phyloP scores from a whole-genome alignment of 1,140 invertebrate species.

The Drosophila bocqueti region DNA sequence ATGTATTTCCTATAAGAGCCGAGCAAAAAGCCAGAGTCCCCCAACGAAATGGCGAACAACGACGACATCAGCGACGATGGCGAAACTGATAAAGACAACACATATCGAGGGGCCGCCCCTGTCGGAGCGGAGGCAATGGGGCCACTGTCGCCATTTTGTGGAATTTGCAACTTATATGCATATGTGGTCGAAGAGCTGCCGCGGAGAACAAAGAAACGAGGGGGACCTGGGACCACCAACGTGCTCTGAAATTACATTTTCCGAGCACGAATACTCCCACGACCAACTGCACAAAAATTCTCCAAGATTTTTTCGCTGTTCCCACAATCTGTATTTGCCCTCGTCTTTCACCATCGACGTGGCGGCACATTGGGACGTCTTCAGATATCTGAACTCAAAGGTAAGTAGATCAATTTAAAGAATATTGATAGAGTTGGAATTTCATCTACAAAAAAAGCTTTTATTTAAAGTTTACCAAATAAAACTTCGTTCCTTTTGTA shows the following conservation, averaged over 20 bases:
- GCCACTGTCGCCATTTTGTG: slow-evolving; percentile 78
- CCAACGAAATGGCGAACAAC: slow-evolving; percentile 18
- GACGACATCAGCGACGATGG: slow-evolving; percentile 46
- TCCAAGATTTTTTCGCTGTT: slow-evolving; percentile 61
- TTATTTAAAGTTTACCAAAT: not conserved
- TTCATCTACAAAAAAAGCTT: too few relatives aligned
- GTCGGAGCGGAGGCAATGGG: slow-evolving; percentile 28
- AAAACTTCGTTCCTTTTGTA: not conserved
- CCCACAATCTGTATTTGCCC: slow-evolving; percentile 49
- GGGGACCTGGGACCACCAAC: slow-evolving; percentile 42
- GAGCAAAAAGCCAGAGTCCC: slow-evolving; percentile 52
- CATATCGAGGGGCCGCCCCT: slow-evolving; percentile 32
- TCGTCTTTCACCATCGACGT: slow-evolving; percentile 33
- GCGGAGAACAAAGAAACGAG: slow-evolving; percentile 19
- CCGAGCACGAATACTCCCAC: slow-evolving; percentile 73
- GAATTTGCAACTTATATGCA: slow-evolving; percentile 77
- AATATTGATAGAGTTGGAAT: not conserved
- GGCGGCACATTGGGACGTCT: slow-evolving; percentile 34
- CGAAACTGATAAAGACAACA: slow-evolving; percentile 79
- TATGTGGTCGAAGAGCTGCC: slow-evolving; percentile 45
- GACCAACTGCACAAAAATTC: slow-evolving; percentile 76
- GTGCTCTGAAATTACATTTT: slow-evolving; percentile 81
- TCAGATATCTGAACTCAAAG: not conserved
- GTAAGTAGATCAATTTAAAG: not conserved
- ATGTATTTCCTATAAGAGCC: slow-evolving; percentile 78